Percentiles rank a stretch among this genome's conserved stretches.
phyloP scores from a whole-genome alignment of 2,113 vertebrate species.

The Eudyptes chrysolophus region DNA sequence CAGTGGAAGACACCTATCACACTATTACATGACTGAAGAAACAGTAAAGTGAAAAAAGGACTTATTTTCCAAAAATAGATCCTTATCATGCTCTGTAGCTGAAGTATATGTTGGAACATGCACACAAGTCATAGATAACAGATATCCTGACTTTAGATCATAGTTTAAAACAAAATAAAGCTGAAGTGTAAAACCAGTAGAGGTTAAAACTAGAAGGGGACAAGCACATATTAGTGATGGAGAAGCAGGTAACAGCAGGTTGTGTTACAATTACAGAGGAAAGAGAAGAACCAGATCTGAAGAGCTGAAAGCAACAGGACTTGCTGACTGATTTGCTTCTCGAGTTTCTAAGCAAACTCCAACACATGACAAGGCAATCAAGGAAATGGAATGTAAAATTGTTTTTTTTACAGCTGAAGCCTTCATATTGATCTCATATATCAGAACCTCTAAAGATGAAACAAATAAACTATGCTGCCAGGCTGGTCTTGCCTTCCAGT shows the following conservation, averaged over 20 bases:
- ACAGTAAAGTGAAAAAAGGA: neutral
- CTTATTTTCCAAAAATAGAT: neutral
- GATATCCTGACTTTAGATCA: neutral
- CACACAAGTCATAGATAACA: neutral
- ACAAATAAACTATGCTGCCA: neutral
- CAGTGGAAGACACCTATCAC: neutral
- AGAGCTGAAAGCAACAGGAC: neutral
- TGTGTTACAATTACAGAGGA: rapidly evolving
- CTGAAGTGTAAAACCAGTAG: neutral
- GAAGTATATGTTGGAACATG: neutral
- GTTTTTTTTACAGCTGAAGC: neutral
- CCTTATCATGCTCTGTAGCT: neutral
- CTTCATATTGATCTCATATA: neutral
- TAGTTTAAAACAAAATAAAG: neutral
- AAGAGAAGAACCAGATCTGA: neutral
- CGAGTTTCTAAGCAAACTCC: neutral
- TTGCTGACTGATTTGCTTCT: neutral
- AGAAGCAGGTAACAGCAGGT: neutral
- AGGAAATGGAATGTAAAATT: neutral
- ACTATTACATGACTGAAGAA: neutral
- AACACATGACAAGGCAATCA: neutral
- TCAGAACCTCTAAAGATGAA: neutral
- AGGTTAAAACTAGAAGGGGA: neutral
- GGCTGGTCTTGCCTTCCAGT: neutral
- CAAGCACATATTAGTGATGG: neutral